phyloP scores from a whole-genome alignment of 2,888 invertebrate species.

The Ptilodon capucinus region DNA sequence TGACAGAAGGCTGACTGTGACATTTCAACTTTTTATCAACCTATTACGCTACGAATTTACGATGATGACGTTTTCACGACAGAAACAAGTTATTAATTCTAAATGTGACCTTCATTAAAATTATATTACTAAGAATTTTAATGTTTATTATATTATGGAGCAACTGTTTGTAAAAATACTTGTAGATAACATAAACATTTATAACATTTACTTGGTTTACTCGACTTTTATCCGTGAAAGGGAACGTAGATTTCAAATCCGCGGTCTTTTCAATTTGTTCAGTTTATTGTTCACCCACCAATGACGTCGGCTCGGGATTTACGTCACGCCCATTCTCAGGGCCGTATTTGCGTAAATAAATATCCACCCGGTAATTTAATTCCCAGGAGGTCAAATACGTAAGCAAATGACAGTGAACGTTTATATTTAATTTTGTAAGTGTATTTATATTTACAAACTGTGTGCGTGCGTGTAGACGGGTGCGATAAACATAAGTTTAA shows the following conservation, averaged over 20 bases:
- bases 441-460: not conserved
- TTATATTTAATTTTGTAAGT: slow-evolving; percentile 4
- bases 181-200: too few species aligned
- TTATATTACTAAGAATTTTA: too few species aligned
- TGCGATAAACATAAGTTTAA: not conserved
- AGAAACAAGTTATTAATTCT: too few species aligned
- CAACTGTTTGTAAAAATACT: too few species aligned
- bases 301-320: slow-evolving; percentile 67
- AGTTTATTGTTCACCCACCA: slow-evolving; percentile 49
- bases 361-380: slow-evolving; percentile 38
- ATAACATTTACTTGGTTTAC: not conserved
- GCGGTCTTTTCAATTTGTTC: slow-evolving; percentile 36
- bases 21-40: too few species aligned
- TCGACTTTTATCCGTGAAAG: slow-evolving; percentile 39
- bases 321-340: slow-evolving; percentile 79
- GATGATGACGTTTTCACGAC: too few species aligned
- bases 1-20: slow-evolving; percentile 38
- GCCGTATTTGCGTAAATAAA: slow-evolving; percentile 70
- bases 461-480: not conserved
- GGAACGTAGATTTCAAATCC: slow-evolving; percentile 49
- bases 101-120: too few species aligned
- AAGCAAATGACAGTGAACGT: slow-evolving; percentile 15
- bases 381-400: slow-evolving; percentile 22
- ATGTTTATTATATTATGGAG: too few species aligned
- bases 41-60: too few species aligned